Percentiles rank a stretch among this genome's conserved stretches.
phyloP scores from a whole-genome alignment of 2,797 vertebrate genomes.

The Liparis tanakae region DNA sequence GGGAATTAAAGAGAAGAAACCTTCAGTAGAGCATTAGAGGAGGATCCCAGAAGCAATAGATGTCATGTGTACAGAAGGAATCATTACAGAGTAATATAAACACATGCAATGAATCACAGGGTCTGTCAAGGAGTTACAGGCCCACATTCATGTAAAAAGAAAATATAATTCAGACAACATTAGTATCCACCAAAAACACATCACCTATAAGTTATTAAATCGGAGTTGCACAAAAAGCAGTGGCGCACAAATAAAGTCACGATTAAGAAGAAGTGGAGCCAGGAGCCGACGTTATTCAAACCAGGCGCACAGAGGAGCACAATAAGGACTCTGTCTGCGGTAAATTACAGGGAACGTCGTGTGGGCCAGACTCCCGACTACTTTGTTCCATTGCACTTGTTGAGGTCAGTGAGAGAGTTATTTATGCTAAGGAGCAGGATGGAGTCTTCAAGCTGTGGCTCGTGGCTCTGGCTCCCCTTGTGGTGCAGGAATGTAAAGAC shows the following conservation, averaged over 20 bases:
- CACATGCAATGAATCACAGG: not conserved
- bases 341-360: constrained; percentile 41
- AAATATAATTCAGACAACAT: not conserved
- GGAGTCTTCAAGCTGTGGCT: constrained; percentile 24
- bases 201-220: constrained; percentile 13
- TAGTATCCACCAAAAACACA: not conserved
- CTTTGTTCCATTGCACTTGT: constrained; percentile 53
- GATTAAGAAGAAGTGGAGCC: constrained; percentile 25
- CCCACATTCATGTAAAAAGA: not conserved
- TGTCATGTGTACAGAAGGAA: no score
- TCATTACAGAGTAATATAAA: no score
- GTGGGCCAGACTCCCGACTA: constrained; percentile 38
- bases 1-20: no score
- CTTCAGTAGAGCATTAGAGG: no score
- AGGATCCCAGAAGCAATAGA: no score
- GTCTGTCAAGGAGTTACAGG: not conserved
- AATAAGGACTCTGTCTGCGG: constrained; percentile 56
- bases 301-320: constrained; percentile 41
- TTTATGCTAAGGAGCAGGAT: constrained; percentile 20
- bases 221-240: constrained; percentile 11
- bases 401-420: constrained; percentile 32
- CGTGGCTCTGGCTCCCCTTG: constrained; percentile 53
- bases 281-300: constrained; percentile 43
- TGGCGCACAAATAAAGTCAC: constrained; percentile 28
- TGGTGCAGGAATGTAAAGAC: constrained; percentile 51